These are phyloP conservation scores for Micronycteris hirsuta DNA, from an alignment of 2,113 vertebrate genomes.

Conservation along the genomic window DNA sequence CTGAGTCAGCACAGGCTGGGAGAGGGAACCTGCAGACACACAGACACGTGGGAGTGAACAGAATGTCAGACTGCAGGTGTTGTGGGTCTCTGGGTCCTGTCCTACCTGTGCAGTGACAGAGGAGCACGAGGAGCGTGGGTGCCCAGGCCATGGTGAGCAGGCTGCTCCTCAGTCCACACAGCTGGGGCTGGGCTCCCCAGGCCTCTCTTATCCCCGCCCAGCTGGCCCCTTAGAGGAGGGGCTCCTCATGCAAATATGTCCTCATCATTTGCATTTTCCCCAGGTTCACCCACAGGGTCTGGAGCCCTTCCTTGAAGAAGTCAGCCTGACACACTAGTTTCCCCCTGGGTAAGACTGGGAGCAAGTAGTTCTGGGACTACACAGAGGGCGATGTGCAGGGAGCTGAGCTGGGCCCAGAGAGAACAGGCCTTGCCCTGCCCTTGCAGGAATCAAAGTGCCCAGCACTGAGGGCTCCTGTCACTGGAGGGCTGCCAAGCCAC, in stretches of 20 bases:
- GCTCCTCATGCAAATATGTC: background rate
- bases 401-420: background rate
- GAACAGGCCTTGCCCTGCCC: background rate
- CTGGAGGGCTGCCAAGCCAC: background rate
- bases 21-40: background rate
- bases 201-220: background rate
- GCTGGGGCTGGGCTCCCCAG: background rate
- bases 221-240: background rate
- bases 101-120: too few species aligned
- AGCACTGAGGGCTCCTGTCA: background rate
- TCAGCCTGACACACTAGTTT: too few species aligned
- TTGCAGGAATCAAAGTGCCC: background rate
- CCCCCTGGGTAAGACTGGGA: background rate
- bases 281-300: background rate
- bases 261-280: background rate
- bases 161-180: background rate
- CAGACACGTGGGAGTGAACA: background rate
- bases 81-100: rapidly evolving
- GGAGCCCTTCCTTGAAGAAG: background rate
- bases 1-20: background rate
- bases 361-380: background rate
- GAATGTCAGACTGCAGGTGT: background rate
- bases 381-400: background rate
- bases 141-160: background rate
- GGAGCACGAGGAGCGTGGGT: too few species aligned